phyloP scores from a whole-genome alignment of 2,797 vertebrate genomes.

The Sphenodon punctatus region DNA sequence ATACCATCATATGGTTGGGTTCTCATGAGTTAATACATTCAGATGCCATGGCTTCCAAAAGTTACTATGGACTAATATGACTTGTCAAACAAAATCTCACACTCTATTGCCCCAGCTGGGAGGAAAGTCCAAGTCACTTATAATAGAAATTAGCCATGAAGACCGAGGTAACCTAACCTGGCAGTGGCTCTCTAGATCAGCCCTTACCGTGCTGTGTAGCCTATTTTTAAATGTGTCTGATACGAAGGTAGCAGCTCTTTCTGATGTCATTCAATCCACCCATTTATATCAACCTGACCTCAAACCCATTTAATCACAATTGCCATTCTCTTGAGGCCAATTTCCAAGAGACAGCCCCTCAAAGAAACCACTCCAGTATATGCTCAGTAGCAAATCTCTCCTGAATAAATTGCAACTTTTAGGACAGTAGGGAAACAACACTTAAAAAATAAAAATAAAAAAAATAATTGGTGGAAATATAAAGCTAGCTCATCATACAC shows the following conservation, averaged over 20 bases:
- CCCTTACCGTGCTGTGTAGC: not conserved
- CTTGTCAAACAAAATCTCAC: not conserved
- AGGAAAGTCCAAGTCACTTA: not conserved
- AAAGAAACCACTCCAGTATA: not conserved
- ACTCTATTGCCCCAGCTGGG: not conserved
- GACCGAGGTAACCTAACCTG: not conserved
- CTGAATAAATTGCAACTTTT: accelerated
- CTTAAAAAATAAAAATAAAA: accelerated
- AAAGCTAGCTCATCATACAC: not conserved
- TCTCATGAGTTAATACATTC: not conserved
- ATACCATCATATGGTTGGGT: accelerated
- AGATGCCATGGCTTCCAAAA: not conserved
- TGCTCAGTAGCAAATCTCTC: not conserved
- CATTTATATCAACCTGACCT: not conserved
- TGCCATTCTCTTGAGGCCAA: not conserved
- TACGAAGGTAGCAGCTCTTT: not conserved
- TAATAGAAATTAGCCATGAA: not conserved
- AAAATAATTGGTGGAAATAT: not conserved
- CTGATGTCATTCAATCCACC: not conserved
- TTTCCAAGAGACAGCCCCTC: not conserved
- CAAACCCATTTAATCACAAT: not conserved
- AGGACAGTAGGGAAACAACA: accelerated
- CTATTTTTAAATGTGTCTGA: not conserved
- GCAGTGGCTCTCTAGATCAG: not conserved
- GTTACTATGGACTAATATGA: not conserved